phyloP scores from a whole-genome alignment of 2,888 invertebrate species.

The Omphaloscelis lunosa region DNA sequence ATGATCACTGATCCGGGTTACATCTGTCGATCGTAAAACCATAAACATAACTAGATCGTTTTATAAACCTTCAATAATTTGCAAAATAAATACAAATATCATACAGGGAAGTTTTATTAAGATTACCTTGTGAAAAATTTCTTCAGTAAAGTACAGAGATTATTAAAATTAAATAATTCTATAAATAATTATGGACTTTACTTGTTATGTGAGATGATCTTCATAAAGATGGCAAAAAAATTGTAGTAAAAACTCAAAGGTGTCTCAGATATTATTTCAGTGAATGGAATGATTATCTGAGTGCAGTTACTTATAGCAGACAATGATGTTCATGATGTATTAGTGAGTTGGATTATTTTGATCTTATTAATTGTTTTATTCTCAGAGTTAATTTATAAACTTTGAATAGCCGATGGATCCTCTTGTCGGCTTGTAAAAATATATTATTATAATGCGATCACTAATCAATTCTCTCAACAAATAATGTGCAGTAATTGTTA shows the following conservation, averaged over 20 bases:
- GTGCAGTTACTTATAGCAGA: background rate
- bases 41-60: background rate
- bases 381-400: background rate
- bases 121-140: background rate
- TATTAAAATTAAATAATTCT: background rate
- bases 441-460: too few relatives aligned
- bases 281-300: background rate
- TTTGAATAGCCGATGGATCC: background rate
- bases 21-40: background rate
- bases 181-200: background rate
- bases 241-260: conserved; percentile 5
- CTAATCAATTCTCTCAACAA: background rate
- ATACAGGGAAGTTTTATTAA: background rate
- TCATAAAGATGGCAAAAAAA: background rate
- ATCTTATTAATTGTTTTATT: background rate
- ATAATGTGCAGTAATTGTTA: background rate
- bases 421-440: background rate
- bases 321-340: background rate
- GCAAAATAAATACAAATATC: background rate
- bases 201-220: conserved; percentile 14
- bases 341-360: background rate
- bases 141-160: background rate
- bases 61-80: background rate
- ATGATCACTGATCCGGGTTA: background rate
- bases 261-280: background rate